A percentile compares a stretch with the other conserved stretches of the same genome.
Evolutionary conservation across 2,888 invertebrate genomes (phyloP).

Genomic region (Lasioglossum morio): DNA sequence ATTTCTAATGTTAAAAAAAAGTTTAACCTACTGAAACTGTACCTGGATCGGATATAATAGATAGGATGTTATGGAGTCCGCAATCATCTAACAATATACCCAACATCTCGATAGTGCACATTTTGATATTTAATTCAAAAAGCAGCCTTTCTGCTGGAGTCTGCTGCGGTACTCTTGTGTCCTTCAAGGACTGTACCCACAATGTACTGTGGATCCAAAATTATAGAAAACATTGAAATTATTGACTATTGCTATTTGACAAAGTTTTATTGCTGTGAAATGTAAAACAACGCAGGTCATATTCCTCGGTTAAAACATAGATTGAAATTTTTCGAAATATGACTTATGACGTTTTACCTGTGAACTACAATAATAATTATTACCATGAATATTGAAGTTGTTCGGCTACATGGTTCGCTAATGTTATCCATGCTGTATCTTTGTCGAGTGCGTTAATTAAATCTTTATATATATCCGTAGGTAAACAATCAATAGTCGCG

Average conservation of each 20-base stretch:
- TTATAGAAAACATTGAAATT: neutral
- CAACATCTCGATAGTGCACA: slow-evolving; percentile 77
- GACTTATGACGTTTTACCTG: neutral
- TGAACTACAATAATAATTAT: slow-evolving; percentile 5
- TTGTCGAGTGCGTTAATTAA: slow-evolving; percentile 71
- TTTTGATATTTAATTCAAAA: slow-evolving; percentile 72
- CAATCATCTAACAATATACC: slow-evolving; percentile 73
- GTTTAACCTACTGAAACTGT: slow-evolving; percentile 6
- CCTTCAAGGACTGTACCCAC: slow-evolving; percentile 71
- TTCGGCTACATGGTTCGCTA: slow-evolving; percentile 72
- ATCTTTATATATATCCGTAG: slow-evolving; percentile 69
- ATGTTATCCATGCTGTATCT: slow-evolving; percentile 70
- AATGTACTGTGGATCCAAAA: slow-evolving; percentile 33
- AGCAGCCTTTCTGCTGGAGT: slow-evolving; percentile 74
- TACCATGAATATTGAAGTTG: slow-evolving; percentile 71
- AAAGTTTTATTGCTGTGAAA: neutral
- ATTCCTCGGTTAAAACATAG: no score
- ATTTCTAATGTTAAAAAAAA: neutral
- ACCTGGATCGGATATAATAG: slow-evolving; percentile 77
- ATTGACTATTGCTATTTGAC: neutral
- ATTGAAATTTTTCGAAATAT: neutral
- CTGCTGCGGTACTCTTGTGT: slow-evolving; percentile 33
- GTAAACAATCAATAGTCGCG: slow-evolving; percentile 70
- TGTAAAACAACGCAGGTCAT: no score
- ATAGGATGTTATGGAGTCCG: slow-evolving; percentile 70